Evolutionary conservation across 53 echinoderm and acorn worm species (phyloP), one percentile per base, ranked within the genome.

Genomic region (Echinarachnius parma): DNA sequence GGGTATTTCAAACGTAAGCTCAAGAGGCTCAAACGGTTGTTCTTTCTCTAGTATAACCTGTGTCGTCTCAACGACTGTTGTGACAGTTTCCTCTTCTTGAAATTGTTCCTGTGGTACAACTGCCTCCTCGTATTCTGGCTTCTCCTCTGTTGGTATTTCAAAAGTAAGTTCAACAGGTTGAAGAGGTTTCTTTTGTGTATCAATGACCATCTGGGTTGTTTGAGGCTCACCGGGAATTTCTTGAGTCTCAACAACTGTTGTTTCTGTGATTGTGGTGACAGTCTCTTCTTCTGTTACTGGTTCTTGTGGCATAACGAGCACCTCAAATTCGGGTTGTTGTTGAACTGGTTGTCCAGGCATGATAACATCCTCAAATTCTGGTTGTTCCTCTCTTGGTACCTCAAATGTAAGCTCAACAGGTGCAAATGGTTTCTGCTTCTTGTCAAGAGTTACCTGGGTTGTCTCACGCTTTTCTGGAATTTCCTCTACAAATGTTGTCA

Each of bases 381-480:
- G 68, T 49, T 84, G 53, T 45, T 80, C 70, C 36, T 78, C 89
- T 60, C 36, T 35, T 54, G 61, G 52, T 28, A 85, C 37, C 64
- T 89, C 85, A 62, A 85, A 49, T 31, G 62, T 72, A 5, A 81
- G 32, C 53, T 89, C 83, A 45, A 92, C 46, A 42, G 92, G 87
- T 31, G 79, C 75, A 33, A 77, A 27, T 47, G 87, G 87, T 60
- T 65, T 48, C 30, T 66, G 28, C 28, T 69, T 70, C 4, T 65
- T 68, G 31, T 89, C 90, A 32, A 89, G 67, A 15, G 42, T 18
- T 53, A 91, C 71, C 48, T 86, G 78, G 21, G 91, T 83, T 2
- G 65, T 65, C 46, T 44, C 56, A 9, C 14, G 76, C 30, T 30
- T 49, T 22, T 77, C 48, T 19, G 46, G 65, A 29, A 47, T 29